Evolutionary conservation across 2,113 vertebrate species (phyloP), one percentile per base, ranked within the genome.

Genomic region (Glaucomys volans): DNA sequence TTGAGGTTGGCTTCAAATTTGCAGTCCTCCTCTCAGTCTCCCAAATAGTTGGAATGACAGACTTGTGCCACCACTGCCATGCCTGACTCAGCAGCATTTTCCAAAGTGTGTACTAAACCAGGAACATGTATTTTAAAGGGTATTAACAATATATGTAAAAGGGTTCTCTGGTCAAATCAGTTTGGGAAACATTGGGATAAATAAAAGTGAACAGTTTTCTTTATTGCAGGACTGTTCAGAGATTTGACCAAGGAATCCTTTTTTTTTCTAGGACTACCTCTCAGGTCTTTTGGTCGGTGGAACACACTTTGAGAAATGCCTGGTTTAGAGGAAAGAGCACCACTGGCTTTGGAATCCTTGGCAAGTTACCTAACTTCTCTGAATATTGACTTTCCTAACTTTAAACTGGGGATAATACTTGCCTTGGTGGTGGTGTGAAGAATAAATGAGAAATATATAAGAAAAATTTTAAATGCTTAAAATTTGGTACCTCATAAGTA

Each of bases 231-330:
- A 95, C 97, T 98, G 97, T 98, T 98, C 96, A 95, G 80, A 95
- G 96, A 97, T 98, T 98, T 98, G 97, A 98, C 97, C 97, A 98
- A 97, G 95, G 97, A 97, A 98, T 98, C 97, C 97, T 97, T 97
- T 97, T 97, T 96, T 96, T 94, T 97, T 96, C 97, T 97, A 98
- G 97, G 97, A 96, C 93, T 97, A 97, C 96, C 97, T 97, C 97
- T 98, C 97, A 98, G 97, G 96, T 97, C 96, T 96, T 97, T 98
- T 98, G 96, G 95, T 98, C 97, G 97, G 96, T 98, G 97, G 97
- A 98, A 98, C 96, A 98, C 97, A 98, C 97, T 98, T 98, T 98
- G 96, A 98, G 97, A 98, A 97, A 97, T 97, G 92, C 96, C 97
- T 97, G 97, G 90, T 97, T 97, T 98, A 98, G 92, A 96, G 97